Evolutionary conservation across 2,888 invertebrate genomes (phyloP).

Genomic region (Acanthosepion esculentum): DNA sequence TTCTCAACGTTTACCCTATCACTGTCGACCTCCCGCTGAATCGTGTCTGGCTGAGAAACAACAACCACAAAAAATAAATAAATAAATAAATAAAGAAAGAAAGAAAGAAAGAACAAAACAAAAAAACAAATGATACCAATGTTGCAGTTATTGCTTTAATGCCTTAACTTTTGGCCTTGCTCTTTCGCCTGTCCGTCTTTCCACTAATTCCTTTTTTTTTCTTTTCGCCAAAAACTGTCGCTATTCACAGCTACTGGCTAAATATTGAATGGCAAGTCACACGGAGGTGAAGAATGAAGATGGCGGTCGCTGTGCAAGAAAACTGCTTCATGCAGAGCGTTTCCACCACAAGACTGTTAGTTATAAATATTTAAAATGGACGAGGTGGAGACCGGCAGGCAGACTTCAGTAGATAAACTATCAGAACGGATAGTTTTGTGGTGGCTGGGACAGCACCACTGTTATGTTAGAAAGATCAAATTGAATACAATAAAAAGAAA

Average conservation of each 20-base stretch:
- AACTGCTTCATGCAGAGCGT: background rate
- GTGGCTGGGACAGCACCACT: background rate
- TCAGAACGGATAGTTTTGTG: background rate
- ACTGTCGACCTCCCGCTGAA: background rate
- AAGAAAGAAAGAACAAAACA: too few relatives aligned
- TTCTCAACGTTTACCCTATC: background rate
- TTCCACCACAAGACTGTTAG: background rate
- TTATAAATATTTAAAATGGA: slow-evolving; percentile 15
- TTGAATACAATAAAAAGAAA: background rate
- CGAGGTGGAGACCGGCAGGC: background rate
- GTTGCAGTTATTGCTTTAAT: too few relatives aligned
- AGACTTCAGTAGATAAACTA: background rate
- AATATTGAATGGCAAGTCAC: slow-evolving; percentile 17
- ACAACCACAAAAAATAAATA: background rate
- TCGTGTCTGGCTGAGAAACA: background rate
- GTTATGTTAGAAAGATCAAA: too few relatives aligned
- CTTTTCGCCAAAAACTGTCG: background rate
- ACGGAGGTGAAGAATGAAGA: background rate
- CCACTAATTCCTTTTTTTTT: too few relatives aligned
- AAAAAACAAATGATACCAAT: too few relatives aligned
- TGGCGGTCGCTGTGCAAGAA: background rate
- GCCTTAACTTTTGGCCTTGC: too few relatives aligned
- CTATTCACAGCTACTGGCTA: background rate
- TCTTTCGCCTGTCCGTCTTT: too few relatives aligned
- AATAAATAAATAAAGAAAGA: too few relatives aligned